Conservation (phyloP, 2,888 invertebrate species). For the Heteromurus nitidus region DNA sequence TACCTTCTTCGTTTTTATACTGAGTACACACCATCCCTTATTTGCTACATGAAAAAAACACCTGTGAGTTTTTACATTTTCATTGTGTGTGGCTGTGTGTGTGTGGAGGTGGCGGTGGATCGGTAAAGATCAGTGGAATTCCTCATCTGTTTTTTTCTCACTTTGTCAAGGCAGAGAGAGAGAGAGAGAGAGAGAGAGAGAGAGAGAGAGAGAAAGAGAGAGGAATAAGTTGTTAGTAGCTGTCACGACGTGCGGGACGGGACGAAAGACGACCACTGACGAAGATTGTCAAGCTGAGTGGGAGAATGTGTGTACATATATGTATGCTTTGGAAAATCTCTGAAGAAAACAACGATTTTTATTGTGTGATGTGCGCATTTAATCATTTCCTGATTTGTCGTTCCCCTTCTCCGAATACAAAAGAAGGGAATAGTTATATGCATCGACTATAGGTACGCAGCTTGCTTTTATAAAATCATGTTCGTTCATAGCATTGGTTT, state of each 20-base stretch:
- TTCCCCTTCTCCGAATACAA: background rate
- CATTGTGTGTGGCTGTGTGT: conserved; percentile 64
- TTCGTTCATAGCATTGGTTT: too few species aligned
- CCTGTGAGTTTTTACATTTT: background rate
- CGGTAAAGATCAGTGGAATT: conserved; percentile 56
- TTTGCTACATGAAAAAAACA: background rate
- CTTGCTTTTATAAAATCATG: too few species aligned
- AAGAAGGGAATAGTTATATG: background rate
- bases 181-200: too few species aligned
- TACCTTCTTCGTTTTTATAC: background rate
- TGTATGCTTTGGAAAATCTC: too few species aligned
- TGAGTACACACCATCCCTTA: background rate
- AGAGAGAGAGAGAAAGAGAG: too few species aligned
- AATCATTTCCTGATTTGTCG: conserved; percentile 47
- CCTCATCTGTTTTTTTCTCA: conserved; percentile 33
- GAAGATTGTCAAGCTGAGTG: background rate
- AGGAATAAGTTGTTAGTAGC: conserved; percentile 51
- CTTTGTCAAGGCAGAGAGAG: conserved; percentile 42
- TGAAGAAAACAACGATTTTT: too few species aligned
- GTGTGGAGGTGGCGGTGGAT: too few species aligned
- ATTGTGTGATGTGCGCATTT: conserved; percentile 7
- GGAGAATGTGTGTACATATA: background rate
- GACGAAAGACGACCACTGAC: background rate
- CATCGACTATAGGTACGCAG: too few species aligned
- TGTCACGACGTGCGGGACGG: conserved; percentile 24